These are phyloP conservation scores for Streblospio benedicti DNA, from an alignment of 1,140 invertebrate species.

Conservation along the genomic window DNA sequence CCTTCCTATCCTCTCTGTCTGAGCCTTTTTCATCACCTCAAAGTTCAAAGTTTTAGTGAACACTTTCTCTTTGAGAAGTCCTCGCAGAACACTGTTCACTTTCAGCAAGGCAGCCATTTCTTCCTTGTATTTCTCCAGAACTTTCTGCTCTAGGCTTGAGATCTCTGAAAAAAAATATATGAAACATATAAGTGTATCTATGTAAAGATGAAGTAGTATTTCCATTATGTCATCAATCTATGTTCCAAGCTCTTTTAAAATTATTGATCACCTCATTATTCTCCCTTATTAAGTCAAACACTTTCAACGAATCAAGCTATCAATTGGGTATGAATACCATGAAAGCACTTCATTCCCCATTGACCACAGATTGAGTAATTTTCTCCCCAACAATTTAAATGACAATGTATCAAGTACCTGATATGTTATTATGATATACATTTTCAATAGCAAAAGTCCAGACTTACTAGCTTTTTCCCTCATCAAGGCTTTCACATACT, in stretches of 20 bases:
- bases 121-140: not conserved
- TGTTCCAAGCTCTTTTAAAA: no score
- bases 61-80: constrained; percentile 5
- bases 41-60: constrained; percentile 15
- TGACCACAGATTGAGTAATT: no score
- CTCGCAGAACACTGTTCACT: constrained; percentile 12
- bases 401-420: not conserved
- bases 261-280: no score
- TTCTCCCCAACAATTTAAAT: not conserved
- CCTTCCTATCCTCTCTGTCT: constrained; percentile 1
- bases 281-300: no score
- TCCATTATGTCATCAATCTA: not conserved
- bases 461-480: constrained; percentile 9
- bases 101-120: not conserved
- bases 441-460: no score
- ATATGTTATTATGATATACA: not conserved
- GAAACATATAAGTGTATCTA: not conserved
- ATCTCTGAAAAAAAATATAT: not conserved
- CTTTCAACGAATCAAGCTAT: no score
- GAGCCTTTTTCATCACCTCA: constrained; percentile 13
- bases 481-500: constrained; percentile 13
- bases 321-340: no score
- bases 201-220: not conserved
- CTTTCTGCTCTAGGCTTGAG: constrained; percentile 3
- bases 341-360: no score